Conservation (phyloP, 2,113 vertebrate species). For the Numenius arquata region DNA sequence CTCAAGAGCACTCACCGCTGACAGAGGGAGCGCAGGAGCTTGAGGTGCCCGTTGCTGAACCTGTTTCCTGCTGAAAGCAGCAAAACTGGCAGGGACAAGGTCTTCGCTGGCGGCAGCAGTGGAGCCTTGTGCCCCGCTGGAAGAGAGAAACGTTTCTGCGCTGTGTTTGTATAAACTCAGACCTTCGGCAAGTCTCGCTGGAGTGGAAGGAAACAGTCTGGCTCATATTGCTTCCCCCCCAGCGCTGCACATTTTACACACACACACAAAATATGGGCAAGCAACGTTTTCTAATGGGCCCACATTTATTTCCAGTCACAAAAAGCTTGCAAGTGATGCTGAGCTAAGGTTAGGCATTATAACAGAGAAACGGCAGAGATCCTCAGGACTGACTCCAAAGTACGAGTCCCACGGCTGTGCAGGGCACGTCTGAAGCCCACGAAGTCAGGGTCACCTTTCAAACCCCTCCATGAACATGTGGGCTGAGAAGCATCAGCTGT, state of each 20-base stretch:
- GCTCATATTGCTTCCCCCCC: background rate
- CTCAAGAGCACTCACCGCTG: background rate
- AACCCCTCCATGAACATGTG: background rate
- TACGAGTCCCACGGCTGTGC: background rate
- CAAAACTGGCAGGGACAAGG: background rate
- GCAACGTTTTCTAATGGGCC: background rate
- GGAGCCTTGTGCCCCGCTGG: accelerated
- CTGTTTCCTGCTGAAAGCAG: background rate
- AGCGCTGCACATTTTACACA: background rate
- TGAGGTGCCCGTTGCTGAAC: background rate
- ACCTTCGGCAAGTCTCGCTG: background rate
- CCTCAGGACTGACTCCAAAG: background rate
- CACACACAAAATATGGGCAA: background rate
- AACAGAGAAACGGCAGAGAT: background rate
- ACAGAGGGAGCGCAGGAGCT: background rate
- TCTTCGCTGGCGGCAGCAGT: background rate
- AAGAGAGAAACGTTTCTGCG: background rate
- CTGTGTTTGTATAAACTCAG: background rate
- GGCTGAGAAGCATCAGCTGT: background rate
- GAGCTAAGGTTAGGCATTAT: background rate
- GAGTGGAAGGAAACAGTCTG: background rate
- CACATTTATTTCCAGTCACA: background rate
- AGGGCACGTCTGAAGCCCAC: background rate
- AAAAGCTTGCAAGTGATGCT: background rate
- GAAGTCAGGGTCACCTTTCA: background rate